These are phyloP conservation scores for Naja naja DNA, from an alignment of 2,113 vertebrate genomes.

Conservation along the genomic window DNA sequence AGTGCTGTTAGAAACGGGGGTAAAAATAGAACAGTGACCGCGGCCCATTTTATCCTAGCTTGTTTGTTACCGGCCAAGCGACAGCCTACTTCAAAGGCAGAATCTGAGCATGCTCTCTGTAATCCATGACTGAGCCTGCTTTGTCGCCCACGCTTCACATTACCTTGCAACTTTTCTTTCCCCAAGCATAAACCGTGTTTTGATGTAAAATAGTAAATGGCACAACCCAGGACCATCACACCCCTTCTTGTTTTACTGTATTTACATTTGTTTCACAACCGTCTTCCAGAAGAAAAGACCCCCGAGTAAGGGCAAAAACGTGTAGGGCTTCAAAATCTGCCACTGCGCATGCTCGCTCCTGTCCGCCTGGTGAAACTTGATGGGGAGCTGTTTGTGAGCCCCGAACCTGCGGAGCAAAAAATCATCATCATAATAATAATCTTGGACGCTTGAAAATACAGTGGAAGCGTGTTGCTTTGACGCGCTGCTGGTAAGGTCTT, in stretches of 20 bases:
- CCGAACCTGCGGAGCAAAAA: neutral
- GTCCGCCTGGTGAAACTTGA: neutral
- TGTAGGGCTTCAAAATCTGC: neutral
- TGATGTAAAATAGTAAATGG: neutral
- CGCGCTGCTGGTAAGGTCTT: neutral
- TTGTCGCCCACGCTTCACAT: neutral
- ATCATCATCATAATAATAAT: neutral
- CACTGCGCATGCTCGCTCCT: conserved; percentile 8
- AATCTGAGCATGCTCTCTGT: conserved; percentile 4
- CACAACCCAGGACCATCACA: too few species aligned
- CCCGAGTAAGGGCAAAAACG: neutral
- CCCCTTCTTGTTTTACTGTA: neutral
- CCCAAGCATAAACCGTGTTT: neutral
- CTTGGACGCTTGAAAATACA: neutral
- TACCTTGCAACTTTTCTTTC: neutral
- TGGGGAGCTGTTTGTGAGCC: neutral
- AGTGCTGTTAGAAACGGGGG: neutral
- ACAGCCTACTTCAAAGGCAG: neutral
- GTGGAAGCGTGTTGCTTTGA: neutral
- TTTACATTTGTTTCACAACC: too few species aligned
- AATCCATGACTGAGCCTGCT: neutral
- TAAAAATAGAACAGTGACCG: neutral
- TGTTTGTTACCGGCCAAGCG: neutral
- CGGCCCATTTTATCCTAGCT: neutral
- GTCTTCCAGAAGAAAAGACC: neutral